These are phyloP conservation scores for Acromyrmex echinatior DNA, from an alignment of 1,140 invertebrate species.

Conservation along the genomic window DNA sequence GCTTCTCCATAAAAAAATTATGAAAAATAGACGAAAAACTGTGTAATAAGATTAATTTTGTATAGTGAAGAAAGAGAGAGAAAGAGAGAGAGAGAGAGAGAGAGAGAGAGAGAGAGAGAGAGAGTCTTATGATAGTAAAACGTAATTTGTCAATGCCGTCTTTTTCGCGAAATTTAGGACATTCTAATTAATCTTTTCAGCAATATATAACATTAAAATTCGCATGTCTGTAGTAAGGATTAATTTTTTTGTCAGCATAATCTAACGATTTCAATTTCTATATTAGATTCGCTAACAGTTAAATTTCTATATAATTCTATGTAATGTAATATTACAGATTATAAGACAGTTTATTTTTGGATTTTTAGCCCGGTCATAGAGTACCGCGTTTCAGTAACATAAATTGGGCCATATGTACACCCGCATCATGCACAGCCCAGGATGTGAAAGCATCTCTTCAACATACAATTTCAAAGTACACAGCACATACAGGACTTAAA, in stretches of 20 bases:
- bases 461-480: slow-evolving; percentile 84
- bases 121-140: not conserved
- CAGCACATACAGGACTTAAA: slow-evolving; percentile 85
- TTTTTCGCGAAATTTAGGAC: not conserved
- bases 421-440: slow-evolving; percentile 86
- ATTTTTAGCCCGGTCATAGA: slow-evolving; percentile 88
- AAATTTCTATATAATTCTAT: too few species aligned
- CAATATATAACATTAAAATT: not conserved
- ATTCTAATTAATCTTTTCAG: slow-evolving; percentile 1
- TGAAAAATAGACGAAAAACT: not conserved
- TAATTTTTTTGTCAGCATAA: not conserved
- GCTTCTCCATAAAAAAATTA: too few species aligned
- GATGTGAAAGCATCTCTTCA: slow-evolving; percentile 88
- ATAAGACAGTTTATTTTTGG: not conserved
- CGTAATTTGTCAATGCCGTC: not conserved
- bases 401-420: slow-evolving; percentile 89
- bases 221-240: not conserved
- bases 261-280: too few species aligned
- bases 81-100: not conserved
- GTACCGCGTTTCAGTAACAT: slow-evolving; percentile 89
- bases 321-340: not conserved
- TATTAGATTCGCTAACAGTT: too few species aligned
- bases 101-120: not conserved
- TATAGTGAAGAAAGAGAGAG: not conserved
- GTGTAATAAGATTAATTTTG: not conserved